A percentile compares a stretch with the other conserved stretches of the same genome.
Conservation (phyloP, 2,888 invertebrate species). For the Dasysyrphus tricinctus region DNA sequence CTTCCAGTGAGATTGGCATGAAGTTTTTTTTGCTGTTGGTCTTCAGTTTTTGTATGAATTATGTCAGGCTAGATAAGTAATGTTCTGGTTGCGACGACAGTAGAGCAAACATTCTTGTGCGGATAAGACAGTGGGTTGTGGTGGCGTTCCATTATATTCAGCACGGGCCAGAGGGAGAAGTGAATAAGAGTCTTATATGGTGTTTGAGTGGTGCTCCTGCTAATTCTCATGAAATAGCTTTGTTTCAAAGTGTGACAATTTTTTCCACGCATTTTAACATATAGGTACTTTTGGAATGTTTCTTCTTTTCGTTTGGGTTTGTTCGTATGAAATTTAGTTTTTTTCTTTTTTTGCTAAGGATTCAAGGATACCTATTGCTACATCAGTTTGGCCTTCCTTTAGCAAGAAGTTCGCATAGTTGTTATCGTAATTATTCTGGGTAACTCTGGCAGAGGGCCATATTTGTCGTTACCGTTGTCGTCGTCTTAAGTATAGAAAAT, state of each 20-base stretch:
- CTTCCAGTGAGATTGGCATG: constrained; percentile 72
- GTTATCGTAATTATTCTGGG: constrained; percentile 61
- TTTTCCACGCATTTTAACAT: constrained; percentile 50
- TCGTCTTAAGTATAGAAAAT: constrained; percentile 33
- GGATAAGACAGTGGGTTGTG: constrained; percentile 45
- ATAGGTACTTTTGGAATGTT: not conserved
- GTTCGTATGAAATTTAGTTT: constrained; percentile 18
- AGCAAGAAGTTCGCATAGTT: constrained; percentile 34
- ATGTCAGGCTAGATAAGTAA: constrained; percentile 69
- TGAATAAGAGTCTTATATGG: constrained; percentile 1
- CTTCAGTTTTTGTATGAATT: constrained; percentile 49
- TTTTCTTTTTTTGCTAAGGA: not conserved
- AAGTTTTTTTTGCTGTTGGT: constrained; percentile 26
- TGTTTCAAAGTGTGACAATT: constrained; percentile 47
- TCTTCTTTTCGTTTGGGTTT: not conserved
- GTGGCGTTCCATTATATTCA: constrained; percentile 21
- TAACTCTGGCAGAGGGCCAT: constrained; percentile 69
- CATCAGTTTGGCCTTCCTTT: constrained; percentile 22
- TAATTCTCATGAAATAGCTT: constrained; percentile 14
- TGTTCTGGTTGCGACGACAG: constrained; percentile 55
- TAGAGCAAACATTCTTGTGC: constrained; percentile 27
- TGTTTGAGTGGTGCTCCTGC: not conserved
- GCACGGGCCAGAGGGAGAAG: not conserved
- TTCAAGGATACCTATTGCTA: constrained; percentile 6
- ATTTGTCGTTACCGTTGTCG: constrained; percentile 44